phyloP scores from a whole-genome alignment of 2,797 vertebrate genomes.

The Coracias cyanogaster region DNA sequence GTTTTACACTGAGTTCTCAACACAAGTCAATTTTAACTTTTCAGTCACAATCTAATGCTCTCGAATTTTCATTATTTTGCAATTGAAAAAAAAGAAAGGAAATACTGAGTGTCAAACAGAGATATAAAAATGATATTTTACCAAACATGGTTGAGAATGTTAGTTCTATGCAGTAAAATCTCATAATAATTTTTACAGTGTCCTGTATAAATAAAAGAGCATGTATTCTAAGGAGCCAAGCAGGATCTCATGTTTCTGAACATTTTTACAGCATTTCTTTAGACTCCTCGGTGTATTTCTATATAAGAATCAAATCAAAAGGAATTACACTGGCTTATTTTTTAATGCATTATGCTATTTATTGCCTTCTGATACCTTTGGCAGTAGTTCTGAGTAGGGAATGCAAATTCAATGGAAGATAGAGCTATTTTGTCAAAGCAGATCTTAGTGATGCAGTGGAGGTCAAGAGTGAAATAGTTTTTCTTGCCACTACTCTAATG shows the following conservation, averaged over 20 bases:
- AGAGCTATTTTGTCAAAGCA: background rate
- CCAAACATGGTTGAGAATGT: background rate
- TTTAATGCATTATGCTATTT: background rate
- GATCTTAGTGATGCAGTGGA: background rate
- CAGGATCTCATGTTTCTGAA: background rate
- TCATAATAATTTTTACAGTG: background rate
- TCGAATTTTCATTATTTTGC: background rate
- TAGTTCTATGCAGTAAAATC: background rate
- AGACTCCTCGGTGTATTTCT: background rate
- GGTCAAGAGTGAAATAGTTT: background rate
- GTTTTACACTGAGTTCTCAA: background rate
- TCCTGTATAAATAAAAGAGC: fast-evolving
- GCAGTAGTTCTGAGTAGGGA: background rate
- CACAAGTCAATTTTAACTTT: background rate
- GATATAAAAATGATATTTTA: background rate
- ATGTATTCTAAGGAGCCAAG: background rate
- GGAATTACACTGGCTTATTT: background rate
- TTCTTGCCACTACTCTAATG: background rate
- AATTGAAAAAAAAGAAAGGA: background rate
- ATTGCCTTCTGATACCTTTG: background rate
- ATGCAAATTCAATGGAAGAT: background rate
- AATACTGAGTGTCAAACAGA: background rate
- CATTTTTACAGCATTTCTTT: background rate
- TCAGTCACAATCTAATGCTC: fast-evolving
- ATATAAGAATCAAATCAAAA: background rate